These are phyloP conservation scores for Sapayoa aenigma DNA, from an alignment of 2,113 vertebrate genomes.

Conservation along the genomic window DNA sequence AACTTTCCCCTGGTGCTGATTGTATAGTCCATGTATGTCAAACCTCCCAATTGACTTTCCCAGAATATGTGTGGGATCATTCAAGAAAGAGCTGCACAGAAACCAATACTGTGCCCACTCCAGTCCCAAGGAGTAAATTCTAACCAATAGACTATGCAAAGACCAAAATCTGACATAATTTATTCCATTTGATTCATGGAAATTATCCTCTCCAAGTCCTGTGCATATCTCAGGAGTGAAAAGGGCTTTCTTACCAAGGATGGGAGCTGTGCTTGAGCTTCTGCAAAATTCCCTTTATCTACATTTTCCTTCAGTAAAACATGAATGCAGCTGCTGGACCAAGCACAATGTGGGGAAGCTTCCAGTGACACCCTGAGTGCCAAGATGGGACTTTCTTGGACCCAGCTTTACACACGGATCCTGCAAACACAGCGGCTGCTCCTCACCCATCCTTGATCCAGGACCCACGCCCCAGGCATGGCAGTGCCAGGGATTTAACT, in stretches of 20 bases:
- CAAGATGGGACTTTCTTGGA: background rate
- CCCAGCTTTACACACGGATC: background rate
- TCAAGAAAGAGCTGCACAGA: background rate
- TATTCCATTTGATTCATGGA: background rate
- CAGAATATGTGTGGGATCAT: background rate
- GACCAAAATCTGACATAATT: background rate
- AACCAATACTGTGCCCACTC: background rate
- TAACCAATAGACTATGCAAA: background rate
- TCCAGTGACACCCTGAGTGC: background rate
- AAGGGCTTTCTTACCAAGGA: background rate
- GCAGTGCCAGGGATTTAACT: background rate
- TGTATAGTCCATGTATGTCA: background rate
- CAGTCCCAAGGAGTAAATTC: background rate
- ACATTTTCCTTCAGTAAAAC: background rate
- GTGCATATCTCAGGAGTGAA: background rate
- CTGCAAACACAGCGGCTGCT: background rate
- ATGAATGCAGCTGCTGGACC: fast-evolving
- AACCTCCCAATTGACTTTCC: background rate
- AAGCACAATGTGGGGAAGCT: fast-evolving
- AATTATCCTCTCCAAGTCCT: background rate
- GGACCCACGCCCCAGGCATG: fast-evolving
- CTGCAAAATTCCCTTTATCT: background rate
- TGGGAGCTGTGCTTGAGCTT: background rate
- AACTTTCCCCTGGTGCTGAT: background rate
- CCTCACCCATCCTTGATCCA: background rate